phyloP scores from a whole-genome alignment of 2,113 vertebrate species.

The Marcusenius ussheri region DNA sequence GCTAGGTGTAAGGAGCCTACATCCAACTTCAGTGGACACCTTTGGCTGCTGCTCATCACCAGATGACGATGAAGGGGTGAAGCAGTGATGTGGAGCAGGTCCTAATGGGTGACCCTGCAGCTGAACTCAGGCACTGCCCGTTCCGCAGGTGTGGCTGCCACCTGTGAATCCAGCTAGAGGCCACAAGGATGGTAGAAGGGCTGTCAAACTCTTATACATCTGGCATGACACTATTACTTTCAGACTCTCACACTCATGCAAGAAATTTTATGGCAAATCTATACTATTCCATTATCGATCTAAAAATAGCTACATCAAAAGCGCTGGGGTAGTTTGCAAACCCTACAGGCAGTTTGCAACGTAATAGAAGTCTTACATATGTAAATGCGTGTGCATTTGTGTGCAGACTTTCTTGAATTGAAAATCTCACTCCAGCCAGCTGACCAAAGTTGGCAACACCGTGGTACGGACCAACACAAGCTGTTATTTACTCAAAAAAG shows the following conservation, averaged over 20 bases:
- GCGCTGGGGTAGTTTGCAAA: not conserved
- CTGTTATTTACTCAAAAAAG: slow-evolving; percentile 1
- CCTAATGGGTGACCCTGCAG: not conserved
- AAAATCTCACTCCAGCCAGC: not conserved
- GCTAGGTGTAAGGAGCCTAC: too few species aligned
- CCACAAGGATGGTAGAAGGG: not conserved
- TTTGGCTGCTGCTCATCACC: not conserved
- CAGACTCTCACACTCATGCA: not conserved
- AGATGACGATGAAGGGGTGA: not conserved
- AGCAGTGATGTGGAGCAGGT: not conserved
- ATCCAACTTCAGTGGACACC: not conserved
- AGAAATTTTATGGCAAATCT: not conserved
- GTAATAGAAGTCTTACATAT: not conserved
- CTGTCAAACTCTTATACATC: not conserved
- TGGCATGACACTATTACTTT: not conserved
- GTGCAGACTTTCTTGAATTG: not conserved
- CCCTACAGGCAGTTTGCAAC: not conserved
- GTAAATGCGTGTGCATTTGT: not conserved
- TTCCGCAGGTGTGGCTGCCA: not conserved
- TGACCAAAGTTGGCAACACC: not conserved
- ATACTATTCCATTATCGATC: not conserved
- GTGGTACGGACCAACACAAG: not conserved
- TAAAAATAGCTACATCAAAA: not conserved
- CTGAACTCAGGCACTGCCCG: not conserved
- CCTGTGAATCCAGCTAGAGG: not conserved